Evolutionary conservation across 2,797 vertebrate species (phyloP), one percentile per base, ranked within the genome.

Genomic region (Sciaenops ocellatus): DNA sequence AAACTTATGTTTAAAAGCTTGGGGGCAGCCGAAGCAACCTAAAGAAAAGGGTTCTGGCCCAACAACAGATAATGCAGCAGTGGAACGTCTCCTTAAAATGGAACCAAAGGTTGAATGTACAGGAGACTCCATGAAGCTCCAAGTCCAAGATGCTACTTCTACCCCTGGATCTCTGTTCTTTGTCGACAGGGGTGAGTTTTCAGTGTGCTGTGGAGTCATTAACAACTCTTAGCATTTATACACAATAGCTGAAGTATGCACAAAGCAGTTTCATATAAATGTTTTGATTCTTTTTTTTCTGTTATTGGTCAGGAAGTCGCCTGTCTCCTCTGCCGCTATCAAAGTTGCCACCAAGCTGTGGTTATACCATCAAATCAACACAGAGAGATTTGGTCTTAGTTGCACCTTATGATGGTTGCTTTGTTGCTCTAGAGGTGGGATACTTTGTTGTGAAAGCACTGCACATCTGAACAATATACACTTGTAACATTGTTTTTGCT

Each of bases 361-460:
- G 95, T 26, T 93, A 95, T 78, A 86, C 80, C 1, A 1, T 95
- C 51, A 72, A 30, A 34, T 90, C 86, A 24, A 92, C 89, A 6
- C 75, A 0, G 42, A 79, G 52, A 52, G 88, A 92, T 46, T 73
- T 93, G 50, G 73, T 90, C 48, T 81, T 96, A 5, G 59, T 78
- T 59, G 93, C 93, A 15, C 94, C 95, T 47, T 95, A 94, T 68
- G 79, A 94, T 77, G 94, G 94, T 6, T 96, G 95, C 78, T 95
- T 94, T 75, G 84, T 95, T 2, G 10, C 81, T 3, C 77, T 84
- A 17, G 86, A 95, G 92, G 95, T 95, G 64, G 28, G 85, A n/a
- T 26, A 20, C 10, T 54, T 47, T 61, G 5, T 22, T 78, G 7
- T 56, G 2, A 69, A 61, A 44, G 7, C 18, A 24, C 1, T 55